Base-by-base conservation (phyloP, 1,140 invertebrate species). In the Psix sp. region DNA sequence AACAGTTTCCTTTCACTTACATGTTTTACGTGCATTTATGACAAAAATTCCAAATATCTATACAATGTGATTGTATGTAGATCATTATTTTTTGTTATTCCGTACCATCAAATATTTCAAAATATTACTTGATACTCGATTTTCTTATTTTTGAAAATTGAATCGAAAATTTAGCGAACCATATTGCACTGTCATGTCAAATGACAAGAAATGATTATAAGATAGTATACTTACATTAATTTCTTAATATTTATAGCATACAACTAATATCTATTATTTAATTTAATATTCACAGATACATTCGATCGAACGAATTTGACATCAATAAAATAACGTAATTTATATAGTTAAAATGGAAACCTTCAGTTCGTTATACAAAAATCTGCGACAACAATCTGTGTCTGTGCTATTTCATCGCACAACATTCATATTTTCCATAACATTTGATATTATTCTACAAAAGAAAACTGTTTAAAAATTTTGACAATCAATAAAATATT, bases 121-220 rank as follows among this genome's bases (percentile, higher is more conserved):
- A 21, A 24, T 46, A 46, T 17, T 66, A 66, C 6, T 31, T 26
- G 42, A 13, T 16, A 24, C 21, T 48, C 11, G 13, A 11, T 13
- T 35, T 35, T 35, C 10, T 35, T 35, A 35, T 39, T 17, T 42
- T n/a, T n/a, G n/a, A n/a, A n/a, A n/a, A n/a, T n/a, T n/a, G n/a
- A 59, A 31, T 60, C 11, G 20, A 54, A 46, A 24, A 29, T 68
- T 20, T 57, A 26, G 45, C 24, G 52, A 63, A 42, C 43, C 29
- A 38, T 72, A 72, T 72, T 72, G 68, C 68, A 72, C 67, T 54
- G 56, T 36, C 29, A 20, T 33, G 38, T 33, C 36, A 63, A 51
- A 48, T 70, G 36, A 45, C 13, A 15, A 42, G 24, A 35, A 17
- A 36, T 43, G 49, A 43, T 38, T 36, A 66, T 49, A 45, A 43